phyloP scores from a whole-genome alignment of 1,140 invertebrate genomes.

The Drosophila sucinea region DNA sequence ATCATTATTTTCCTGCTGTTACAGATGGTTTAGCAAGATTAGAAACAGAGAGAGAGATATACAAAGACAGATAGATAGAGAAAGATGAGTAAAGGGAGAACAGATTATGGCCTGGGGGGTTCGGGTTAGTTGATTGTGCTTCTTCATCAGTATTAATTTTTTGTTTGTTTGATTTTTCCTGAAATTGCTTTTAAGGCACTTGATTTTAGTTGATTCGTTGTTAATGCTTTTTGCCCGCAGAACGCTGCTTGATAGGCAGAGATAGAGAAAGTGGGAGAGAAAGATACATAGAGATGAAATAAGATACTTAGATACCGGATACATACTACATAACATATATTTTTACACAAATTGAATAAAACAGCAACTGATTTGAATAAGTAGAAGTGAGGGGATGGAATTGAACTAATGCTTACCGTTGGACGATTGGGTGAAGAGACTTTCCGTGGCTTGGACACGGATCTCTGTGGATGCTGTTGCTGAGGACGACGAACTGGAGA shows the following conservation, averaged over 20 bases:
- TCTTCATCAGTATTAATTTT: neutral
- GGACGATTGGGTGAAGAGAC: neutral
- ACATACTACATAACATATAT: neutral
- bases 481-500: conserved; percentile 3
- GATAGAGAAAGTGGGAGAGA: conserved; percentile 16
- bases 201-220: conserved; percentile 21
- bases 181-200: conserved; percentile 56
- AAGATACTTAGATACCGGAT: neutral
- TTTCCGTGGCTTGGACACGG: conserved; percentile 18
- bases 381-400: too few relatives aligned
- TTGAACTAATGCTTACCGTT: conserved; percentile 25
- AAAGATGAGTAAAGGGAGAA: neutral
- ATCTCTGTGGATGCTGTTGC: neutral
- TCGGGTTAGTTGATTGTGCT: conserved; percentile 25
- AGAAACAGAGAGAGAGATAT: conserved; percentile 21
- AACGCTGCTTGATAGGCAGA: conserved; percentile 48
- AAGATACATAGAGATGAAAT: conserved; percentile 2
- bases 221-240: conserved; percentile 52
- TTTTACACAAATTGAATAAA: neutral
- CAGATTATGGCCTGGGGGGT: conserved; percentile 1
- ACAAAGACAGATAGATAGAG: neutral
- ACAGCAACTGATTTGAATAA: too few relatives aligned
- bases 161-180: neutral
- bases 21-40: conserved; percentile 10
- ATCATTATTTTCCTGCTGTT: conserved; percentile 2